Evolutionary conservation across 2,797 vertebrate species (phyloP).

Genomic region (Hylomyscus alleni): DNA sequence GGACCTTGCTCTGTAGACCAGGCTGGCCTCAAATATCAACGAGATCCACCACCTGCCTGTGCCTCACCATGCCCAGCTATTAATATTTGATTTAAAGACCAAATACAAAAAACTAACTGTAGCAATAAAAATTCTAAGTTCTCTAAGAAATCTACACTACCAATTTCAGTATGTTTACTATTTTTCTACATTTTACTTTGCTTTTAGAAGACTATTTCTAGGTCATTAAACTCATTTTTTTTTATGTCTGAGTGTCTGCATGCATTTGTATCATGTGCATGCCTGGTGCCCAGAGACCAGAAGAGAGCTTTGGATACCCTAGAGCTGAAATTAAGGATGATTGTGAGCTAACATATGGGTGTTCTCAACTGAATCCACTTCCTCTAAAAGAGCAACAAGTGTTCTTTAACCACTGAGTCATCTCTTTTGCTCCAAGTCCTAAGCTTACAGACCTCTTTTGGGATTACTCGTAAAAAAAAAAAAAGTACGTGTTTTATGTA

Average conservation of each 20-base stretch:
- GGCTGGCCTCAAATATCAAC: background rate
- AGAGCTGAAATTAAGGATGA: background rate
- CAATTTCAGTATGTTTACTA: background rate
- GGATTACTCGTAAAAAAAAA: background rate
- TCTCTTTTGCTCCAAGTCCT: background rate
- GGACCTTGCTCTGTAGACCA: background rate
- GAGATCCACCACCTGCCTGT: background rate
- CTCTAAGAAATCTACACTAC: background rate
- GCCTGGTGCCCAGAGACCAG: background rate
- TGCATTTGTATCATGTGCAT: background rate
- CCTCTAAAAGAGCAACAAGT: background rate
- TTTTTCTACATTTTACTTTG: constrained; percentile 30
- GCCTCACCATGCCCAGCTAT: background rate
- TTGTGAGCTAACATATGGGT: background rate
- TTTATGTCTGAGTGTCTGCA: background rate
- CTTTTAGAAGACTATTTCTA: constrained; percentile 36
- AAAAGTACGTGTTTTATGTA: background rate
- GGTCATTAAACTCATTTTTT: constrained; percentile 54
- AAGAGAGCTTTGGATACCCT: background rate
- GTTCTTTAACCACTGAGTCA: background rate
- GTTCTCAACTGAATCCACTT: background rate
- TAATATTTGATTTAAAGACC: constrained; percentile 15
- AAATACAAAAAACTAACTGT: background rate
- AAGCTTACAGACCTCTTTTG: constrained; percentile 9
- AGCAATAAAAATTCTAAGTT: constrained; percentile 15